phyloP scores from a whole-genome alignment of 2,113 vertebrate genomes.

The Pandion haliaetus region DNA sequence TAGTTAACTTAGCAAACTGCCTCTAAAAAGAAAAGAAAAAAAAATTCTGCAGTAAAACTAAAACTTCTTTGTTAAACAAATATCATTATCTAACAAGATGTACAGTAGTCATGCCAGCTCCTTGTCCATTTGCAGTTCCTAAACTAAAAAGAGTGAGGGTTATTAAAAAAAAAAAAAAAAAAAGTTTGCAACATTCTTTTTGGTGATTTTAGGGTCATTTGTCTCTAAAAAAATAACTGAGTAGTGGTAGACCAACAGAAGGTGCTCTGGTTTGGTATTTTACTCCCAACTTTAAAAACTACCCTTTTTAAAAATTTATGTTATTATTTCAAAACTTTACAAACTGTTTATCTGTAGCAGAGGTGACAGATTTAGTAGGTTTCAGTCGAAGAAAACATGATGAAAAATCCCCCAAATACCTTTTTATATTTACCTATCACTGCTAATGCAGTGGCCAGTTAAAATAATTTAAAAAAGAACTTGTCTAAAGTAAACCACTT shows the following conservation, averaged over 20 bases:
- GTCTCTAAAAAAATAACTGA: not conserved
- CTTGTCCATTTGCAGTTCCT: not conserved
- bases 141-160: not conserved
- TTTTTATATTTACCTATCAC: not conserved
- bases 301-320: accelerated
- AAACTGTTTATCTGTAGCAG: not conserved
- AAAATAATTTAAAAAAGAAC: not conserved
- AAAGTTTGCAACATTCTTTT: not conserved
- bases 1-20: not conserved
- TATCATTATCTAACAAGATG: not conserved
- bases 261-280: not conserved
- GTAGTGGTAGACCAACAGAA: not conserved
- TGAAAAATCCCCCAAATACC: not conserved
- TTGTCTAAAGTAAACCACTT: not conserved
- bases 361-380: not conserved
- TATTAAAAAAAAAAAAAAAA: not conserved
- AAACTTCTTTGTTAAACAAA: not conserved
- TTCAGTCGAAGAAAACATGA: not conserved
- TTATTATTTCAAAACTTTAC: not conserved
- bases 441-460: not conserved
- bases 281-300: not conserved
- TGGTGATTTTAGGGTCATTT: not conserved
- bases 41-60: not conserved
- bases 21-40: not conserved
- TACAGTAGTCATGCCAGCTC: not conserved